Conservation (phyloP, 1,140 invertebrate genomes). For the Drosophila ambigua region DNA sequence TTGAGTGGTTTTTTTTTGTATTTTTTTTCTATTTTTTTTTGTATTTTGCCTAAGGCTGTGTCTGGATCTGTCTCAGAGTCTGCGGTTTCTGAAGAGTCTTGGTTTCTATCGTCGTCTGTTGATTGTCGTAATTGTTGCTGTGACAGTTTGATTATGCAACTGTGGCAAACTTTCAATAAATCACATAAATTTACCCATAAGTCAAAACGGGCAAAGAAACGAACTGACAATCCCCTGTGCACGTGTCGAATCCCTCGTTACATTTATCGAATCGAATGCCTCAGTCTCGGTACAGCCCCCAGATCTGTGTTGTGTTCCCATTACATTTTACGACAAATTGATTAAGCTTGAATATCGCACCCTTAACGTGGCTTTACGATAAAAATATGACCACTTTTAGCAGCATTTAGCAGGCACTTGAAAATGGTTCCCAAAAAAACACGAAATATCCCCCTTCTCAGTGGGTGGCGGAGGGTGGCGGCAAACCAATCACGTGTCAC, state of each 20-base stretch:
- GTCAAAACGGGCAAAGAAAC: constrained; percentile 38
- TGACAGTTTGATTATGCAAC: constrained; percentile 72
- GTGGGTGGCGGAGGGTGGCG: constrained; percentile 15
- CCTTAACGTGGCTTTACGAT: constrained; percentile 26
- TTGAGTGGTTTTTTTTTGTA: constrained; percentile 11
- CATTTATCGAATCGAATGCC: constrained; percentile 54
- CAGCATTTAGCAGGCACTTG: constrained; percentile 81
- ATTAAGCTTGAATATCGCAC: constrained; percentile 80
- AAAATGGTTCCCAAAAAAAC: constrained; percentile 56
- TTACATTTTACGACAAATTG: constrained; percentile 83
- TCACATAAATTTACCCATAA: constrained; percentile 42
- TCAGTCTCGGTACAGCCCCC: constrained; percentile 7
- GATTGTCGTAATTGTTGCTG: constrained; percentile 70
- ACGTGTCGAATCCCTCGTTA: constrained; percentile 66
- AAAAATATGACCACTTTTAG: constrained; percentile 70
- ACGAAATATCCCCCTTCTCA: constrained; percentile 2
- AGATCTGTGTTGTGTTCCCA: constrained; percentile 44
- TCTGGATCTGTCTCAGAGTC: background rate
- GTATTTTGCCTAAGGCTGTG: background rate
- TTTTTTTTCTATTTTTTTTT: background rate
- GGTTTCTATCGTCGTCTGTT: constrained; percentile 36
- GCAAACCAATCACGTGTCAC: constrained; percentile 75
- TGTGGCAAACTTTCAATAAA: constrained; percentile 45
- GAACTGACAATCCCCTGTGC: constrained; percentile 34
- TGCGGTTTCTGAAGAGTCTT: constrained; percentile 1